phyloP scores from a whole-genome alignment of 2,797 vertebrate species.

The Sebastes miniatus region DNA sequence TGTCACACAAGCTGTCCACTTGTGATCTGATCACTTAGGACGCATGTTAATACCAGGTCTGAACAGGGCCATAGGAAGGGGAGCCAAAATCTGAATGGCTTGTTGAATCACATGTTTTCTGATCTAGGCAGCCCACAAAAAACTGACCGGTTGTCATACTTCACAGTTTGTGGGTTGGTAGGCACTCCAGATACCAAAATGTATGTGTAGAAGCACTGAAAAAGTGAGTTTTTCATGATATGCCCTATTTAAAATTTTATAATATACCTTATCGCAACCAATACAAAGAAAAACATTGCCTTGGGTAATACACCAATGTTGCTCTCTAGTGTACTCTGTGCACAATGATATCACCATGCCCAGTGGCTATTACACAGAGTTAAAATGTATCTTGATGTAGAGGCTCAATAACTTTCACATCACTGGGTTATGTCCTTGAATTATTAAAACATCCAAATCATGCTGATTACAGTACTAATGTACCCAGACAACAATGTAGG shows the following conservation, averaged over 20 bases:
- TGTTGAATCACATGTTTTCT: neutral
- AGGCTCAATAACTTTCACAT: neutral
- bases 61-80: neutral
- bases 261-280: neutral
- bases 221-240: neutral
- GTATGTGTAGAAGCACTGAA: neutral
- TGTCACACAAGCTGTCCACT: too few relatives aligned
- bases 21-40: too few relatives aligned
- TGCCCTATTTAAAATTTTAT: neutral
- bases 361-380: neutral
- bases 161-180: neutral
- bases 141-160: neutral
- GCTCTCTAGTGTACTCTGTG: neutral
- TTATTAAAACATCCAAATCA: constrained; percentile 9
- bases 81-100: neutral
- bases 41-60: too few relatives aligned
- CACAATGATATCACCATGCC: neutral
- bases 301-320: neutral
- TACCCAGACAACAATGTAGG: neutral
- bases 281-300: neutral
- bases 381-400: neutral
- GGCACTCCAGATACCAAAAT: neutral
- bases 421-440: neutral
- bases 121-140: neutral
- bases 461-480: neutral